Evolutionary conservation across 2,113 vertebrate species (phyloP), one percentile per base, ranked within the genome.

Genomic region (Seriola aureovittata): DNA sequence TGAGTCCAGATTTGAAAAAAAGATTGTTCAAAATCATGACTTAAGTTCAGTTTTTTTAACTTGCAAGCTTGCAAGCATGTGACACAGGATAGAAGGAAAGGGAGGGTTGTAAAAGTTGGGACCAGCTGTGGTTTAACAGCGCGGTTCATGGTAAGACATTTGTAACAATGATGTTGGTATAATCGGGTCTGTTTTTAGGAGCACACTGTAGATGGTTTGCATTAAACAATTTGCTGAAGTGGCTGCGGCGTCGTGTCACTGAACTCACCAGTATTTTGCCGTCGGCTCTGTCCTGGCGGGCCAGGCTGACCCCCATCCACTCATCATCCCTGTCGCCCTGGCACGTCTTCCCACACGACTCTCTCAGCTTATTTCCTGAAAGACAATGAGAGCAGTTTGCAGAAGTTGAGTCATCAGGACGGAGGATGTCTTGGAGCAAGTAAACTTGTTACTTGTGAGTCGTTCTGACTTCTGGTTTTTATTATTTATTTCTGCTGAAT

Each of bases 261-360:
- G 19, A 71, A 90, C 97, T 95, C 95, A 99, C 98, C 96, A 99
- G 90, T 80, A 99, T 95, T 17, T 93, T 96, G 87, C 98, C 98
- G 13, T 95, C 92, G 52, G 94, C 92, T 82, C 83, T 95, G 17
- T 97, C 93, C 95, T 99, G 98, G 46, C 98, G 96, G 44, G 98
- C 96, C 90, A 99, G 91, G 87, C 96, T 99, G 87, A 99, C 98
- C 0, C 98, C 98, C 97, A 99, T 99, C 98, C 98, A 99, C 93
- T 99, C 98, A 3, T 99, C 93, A 17, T 98, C 95, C 71, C 97
- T 92, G 92, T 99, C 97, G 74, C 96, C 98, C 88, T 95, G 96
- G 89, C 98, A 99, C 1, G 98, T 99, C 96, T 99, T 99, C 66
- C 98, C 98, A 71, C 98, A 99, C 9, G 95, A 86, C 19, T 85